Evolutionary conservation across 2,113 vertebrate species (phyloP).

Genomic region (Carollia perspicillata): DNA sequence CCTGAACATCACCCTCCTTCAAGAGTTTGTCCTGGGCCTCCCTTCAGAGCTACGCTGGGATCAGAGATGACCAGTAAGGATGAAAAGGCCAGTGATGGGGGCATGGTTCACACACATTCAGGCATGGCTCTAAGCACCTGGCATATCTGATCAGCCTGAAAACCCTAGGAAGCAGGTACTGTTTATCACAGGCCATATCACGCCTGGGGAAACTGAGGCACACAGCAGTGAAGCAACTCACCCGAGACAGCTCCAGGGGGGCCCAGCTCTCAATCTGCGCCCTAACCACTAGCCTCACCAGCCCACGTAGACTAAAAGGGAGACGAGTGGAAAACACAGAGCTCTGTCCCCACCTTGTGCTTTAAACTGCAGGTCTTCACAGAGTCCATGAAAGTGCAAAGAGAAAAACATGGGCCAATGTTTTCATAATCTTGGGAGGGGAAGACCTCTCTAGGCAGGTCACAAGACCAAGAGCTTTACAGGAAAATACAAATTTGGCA

Average conservation of each 20-base stretch:
- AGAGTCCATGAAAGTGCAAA: not conserved
- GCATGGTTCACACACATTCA: fast-evolving
- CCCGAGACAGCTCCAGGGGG: not conserved
- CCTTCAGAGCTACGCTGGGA: not conserved
- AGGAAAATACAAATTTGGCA: not conserved
- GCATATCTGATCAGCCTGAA: not conserved
- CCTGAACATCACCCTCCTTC: not conserved
- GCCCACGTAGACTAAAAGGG: not conserved
- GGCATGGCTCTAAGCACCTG: too few species aligned
- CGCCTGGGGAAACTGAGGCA: not conserved
- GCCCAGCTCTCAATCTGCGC: not conserved
- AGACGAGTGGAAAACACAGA: fast-evolving
- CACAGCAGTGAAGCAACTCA: not conserved
- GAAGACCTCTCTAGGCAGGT: not conserved
- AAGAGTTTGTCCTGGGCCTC: not conserved
- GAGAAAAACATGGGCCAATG: not conserved
- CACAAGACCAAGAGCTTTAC: not conserved
- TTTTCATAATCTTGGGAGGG: not conserved
- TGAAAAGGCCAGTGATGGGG: not conserved
- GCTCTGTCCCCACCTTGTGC: fast-evolving
- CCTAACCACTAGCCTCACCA: not conserved
- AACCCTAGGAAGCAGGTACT: not conserved
- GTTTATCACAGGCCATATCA: not conserved
- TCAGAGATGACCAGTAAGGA: not conserved
- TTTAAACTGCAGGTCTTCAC: not conserved